Conservation (phyloP, 1,140 invertebrate species). For the Pogonus chalceus region DNA sequence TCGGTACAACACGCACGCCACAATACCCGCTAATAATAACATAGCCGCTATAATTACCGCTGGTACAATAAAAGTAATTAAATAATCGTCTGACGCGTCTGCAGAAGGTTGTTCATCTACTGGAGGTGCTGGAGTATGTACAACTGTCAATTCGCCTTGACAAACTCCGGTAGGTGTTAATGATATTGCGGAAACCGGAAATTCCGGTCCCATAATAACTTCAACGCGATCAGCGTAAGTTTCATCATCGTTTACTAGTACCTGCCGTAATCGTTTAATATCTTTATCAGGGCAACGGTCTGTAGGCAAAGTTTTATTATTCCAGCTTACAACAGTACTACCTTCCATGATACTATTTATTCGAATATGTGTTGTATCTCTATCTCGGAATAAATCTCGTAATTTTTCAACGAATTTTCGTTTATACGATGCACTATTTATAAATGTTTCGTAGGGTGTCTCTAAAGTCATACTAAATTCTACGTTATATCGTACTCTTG, state of each 20-base stretch:
- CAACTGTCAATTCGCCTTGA: constrained; percentile 44
- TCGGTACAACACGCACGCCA: constrained; percentile 82
- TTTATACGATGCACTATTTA: constrained; percentile 54
- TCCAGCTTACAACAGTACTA: constrained; percentile 67
- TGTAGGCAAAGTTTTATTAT: constrained; percentile 57
- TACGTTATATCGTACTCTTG: constrained; percentile 45
- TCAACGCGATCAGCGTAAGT: constrained; percentile 54
- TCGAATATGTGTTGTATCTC: constrained; percentile 57
- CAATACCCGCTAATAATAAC: constrained; percentile 73
- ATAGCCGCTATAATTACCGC: constrained; percentile 82
- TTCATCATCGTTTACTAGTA: constrained; percentile 56
- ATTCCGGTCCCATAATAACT: constrained; percentile 63
- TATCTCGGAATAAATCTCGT: constrained; percentile 60
- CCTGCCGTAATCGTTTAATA: constrained; percentile 56
- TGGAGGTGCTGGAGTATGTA: constrained; percentile 30
- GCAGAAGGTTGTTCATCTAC: constrained; percentile 43
- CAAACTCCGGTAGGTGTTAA: constrained; percentile 63
- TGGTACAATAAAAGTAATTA: constrained; percentile 84
- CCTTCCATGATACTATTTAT: constrained; percentile 48
- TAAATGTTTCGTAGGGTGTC: constrained; percentile 59
- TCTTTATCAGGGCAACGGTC: constrained; percentile 65
- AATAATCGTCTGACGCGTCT: constrained; percentile 59
- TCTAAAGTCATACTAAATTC: constrained; percentile 73
- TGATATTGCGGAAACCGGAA: constrained; percentile 63
- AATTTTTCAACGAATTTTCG: constrained; percentile 71